Evolutionary conservation across 2,797 vertebrate genomes (phyloP).

Genomic region (Anabas testudineus): DNA sequence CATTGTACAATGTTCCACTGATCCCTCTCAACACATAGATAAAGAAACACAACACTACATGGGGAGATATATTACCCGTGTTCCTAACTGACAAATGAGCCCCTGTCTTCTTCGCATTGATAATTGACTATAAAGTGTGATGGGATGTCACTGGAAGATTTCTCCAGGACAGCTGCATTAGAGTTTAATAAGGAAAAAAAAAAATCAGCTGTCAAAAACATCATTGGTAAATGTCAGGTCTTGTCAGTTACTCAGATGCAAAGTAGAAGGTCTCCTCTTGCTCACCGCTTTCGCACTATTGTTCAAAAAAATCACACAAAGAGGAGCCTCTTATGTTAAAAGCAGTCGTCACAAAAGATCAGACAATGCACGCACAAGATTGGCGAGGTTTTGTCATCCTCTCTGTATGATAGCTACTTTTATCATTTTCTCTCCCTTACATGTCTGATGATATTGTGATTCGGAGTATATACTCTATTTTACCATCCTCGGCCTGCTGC

Average conservation of each 20-base stretch:
- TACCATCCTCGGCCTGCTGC: neutral
- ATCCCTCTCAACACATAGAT: constrained; percentile 31
- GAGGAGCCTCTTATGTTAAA: constrained; percentile 27
- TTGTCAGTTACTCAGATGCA: constrained; percentile 28
- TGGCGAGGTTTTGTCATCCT: neutral
- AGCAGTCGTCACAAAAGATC: neutral
- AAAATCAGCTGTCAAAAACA: constrained; percentile 42
- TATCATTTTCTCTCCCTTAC: no score
- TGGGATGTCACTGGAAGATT: constrained; percentile 35
- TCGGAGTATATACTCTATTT: neutral
- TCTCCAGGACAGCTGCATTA: constrained; percentile 33
- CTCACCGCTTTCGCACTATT: neutral
- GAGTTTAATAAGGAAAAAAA: constrained; percentile 36
- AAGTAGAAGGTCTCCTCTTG: constrained; percentile 12
- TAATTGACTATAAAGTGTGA: constrained; percentile 27
- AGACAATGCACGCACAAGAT: constrained; percentile 4
- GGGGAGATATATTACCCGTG: constrained; percentile 20
- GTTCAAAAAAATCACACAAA: constrained; percentile 13
- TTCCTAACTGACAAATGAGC: constrained; percentile 27
- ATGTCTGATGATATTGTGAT: no score
- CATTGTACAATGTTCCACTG: constrained; percentile 18
- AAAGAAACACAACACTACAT: constrained; percentile 3
- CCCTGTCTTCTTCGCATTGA: constrained; percentile 11
- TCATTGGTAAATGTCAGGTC: constrained; percentile 47
- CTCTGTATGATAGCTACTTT: neutral